phyloP scores from a whole-genome alignment of 2,797 vertebrate species.

The Enteromius thamalakanensis region DNA sequence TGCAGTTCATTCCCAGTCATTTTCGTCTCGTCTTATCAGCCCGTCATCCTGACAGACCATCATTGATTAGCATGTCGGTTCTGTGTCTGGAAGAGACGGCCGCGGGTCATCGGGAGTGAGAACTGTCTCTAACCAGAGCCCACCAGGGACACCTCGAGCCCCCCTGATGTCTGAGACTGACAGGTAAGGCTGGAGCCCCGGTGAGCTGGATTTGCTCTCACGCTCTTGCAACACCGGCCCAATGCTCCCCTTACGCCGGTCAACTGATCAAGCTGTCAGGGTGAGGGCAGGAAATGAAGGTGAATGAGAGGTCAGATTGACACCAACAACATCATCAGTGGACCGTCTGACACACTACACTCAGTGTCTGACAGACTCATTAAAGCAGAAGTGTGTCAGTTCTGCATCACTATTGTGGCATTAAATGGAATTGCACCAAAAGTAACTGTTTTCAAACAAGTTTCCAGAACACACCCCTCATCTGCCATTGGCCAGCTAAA shows the following conservation, averaged over 20 bases:
- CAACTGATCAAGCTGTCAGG: constrained; percentile 52
- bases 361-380: background rate
- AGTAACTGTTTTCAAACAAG: background rate
- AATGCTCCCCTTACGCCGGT: constrained; percentile 5
- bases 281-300: constrained; percentile 36
- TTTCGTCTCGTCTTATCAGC: constrained; percentile 50
- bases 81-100: constrained; percentile 38
- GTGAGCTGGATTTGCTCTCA: constrained; percentile 30
- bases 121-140: constrained; percentile 35
- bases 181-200: constrained; percentile 50
- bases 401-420: background rate
- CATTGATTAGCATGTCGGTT: constrained; percentile 53
- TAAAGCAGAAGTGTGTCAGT: background rate
- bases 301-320: constrained; percentile 36
- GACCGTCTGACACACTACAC: background rate
- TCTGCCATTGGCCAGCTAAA: background rate
- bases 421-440: background rate
- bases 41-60: constrained; percentile 49
- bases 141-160: constrained; percentile 48
- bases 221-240: background rate
- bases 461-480: background rate
- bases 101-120: constrained; percentile 44
- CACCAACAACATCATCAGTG: constrained; percentile 18
- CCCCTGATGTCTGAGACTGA: constrained; percentile 46
- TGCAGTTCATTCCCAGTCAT: constrained; percentile 53